Base-by-base conservation (phyloP, 1,140 invertebrate species). In the Leptonema lineaticorne region DNA sequence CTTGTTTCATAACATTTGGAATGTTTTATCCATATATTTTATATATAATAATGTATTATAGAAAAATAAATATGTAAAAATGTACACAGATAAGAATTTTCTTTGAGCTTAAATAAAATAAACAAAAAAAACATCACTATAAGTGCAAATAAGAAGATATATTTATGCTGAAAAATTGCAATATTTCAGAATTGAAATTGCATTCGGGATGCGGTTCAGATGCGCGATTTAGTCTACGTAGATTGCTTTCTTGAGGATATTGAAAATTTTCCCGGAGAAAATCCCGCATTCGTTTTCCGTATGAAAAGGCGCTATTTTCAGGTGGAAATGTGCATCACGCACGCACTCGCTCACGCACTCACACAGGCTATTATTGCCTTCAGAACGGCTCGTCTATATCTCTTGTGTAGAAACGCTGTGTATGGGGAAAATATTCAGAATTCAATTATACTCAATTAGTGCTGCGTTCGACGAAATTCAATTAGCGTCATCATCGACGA, bases 361-460 rank as follows among this genome's bases (percentile, higher is more conserved):
- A 41, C 37, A 41, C 37, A 41, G 2, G 37, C 11, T 41, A 41
- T n/a, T n/a, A 41, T 41, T 41, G 37, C 37, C 16, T 41, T 16
- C 16, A 16, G 11, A 16, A 41, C 16, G 16, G 50, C 50, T 11
- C n/a, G n/a, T n/a, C n/a, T n/a, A n/a, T n/a, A n/a, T n/a, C n/a
- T n/a, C n/a, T n/a, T n/a, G n/a, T n/a, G n/a, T n/a, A n/a, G 5
- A 53, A 11, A 53, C 22, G 22, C 24, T 53, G 1, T 7, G 22
- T 24, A 45, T 16, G 37, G 50, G 6, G 22, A 53, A 53, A 53
- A 53, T 26, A 53, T 53, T 53, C 18, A 18, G 8, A 53, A 53
- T 53, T 24, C 50, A 53, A 53, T 53, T 53, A 24, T 24, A 8
- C 9, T 24, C 50, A 53, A 53, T 53, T 53, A 53, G 50, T 53